These are phyloP conservation scores for Leuciscus waleckii DNA, from an alignment of 2,797 vertebrate genomes.

Conservation along the genomic window DNA sequence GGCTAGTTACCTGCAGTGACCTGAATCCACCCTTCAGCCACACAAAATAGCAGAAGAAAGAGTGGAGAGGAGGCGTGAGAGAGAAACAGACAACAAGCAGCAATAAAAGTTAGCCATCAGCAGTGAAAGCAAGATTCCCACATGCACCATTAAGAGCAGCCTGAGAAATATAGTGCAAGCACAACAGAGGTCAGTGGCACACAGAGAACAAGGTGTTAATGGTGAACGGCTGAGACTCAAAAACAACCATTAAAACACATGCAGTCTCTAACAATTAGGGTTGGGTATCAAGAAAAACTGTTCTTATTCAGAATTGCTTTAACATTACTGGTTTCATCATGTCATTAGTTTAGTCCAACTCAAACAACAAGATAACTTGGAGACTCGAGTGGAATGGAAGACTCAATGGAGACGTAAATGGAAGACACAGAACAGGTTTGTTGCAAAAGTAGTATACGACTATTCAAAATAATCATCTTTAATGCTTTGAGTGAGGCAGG, in stretches of 20 bases:
- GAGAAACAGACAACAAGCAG: conserved; percentile 65
- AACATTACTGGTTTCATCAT: not conserved
- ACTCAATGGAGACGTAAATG: not conserved
- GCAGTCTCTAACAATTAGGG: not conserved
- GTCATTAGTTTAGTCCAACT: not conserved
- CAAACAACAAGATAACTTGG: not conserved
- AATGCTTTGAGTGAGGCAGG: not conserved
- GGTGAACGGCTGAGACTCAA: not conserved
- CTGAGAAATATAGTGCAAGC: conserved; percentile 4
- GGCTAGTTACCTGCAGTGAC: conserved; percentile 95
- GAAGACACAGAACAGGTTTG: not conserved
- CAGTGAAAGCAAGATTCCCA: conserved; percentile 29
- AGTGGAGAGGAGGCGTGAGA: conserved; percentile 33
- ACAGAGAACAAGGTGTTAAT: not conserved
- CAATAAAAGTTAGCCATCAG: conserved; percentile 59
- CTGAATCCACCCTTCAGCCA: conserved; percentile 99
- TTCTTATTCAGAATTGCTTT: not conserved
- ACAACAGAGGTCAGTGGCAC: conserved; percentile 2
- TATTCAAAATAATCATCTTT: not conserved
- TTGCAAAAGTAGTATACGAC: not conserved
- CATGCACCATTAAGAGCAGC: conserved; percentile 24
- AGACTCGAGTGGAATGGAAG: not conserved
- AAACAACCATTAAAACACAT: conserved; percentile 28
- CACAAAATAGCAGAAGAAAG: conserved; percentile 79
- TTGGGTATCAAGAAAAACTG: not conserved